Evolutionary conservation across 37 sponge, comb jelly and placozoan species (phyloP).

Genomic region (Eunapius fragilis): DNA sequence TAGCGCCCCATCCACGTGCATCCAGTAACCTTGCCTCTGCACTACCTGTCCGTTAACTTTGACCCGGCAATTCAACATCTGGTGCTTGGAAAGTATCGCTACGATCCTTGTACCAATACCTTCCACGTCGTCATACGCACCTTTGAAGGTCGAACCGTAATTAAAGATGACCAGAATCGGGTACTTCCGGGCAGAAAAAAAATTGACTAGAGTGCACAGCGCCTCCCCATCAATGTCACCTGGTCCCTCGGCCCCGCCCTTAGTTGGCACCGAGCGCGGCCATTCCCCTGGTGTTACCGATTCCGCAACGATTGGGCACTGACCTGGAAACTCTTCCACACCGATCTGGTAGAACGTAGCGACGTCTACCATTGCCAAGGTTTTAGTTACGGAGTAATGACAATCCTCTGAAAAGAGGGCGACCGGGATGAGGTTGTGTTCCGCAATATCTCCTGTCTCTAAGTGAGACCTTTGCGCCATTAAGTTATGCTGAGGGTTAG

Average conservation of each 20-base stretch:
- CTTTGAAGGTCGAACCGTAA: slow-evolving; percentile 13
- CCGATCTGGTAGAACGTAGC: slow-evolving; percentile 18
- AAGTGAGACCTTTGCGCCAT: too few species aligned
- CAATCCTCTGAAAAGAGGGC: slow-evolving; percentile 27
- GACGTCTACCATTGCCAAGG: slow-evolving; percentile 3
- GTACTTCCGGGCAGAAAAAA: slow-evolving; percentile 3
- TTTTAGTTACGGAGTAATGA: slow-evolving; percentile 28
- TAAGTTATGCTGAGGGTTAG: neutral
- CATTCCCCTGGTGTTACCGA: neutral
- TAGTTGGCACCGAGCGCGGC: slow-evolving; percentile 3
- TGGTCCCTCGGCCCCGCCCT: neutral
- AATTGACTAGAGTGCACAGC: slow-evolving; percentile 3
- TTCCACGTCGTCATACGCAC: slow-evolving; percentile 8
- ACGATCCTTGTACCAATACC: neutral
- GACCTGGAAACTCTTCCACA: slow-evolving; percentile 4
- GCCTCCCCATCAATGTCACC: slow-evolving; percentile 8
- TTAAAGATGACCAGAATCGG: neutral
- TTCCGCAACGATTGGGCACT: slow-evolving; percentile 19
- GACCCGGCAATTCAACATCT: slow-evolving; percentile 4
- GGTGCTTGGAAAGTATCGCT: neutral
- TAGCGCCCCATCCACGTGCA: slow-evolving; percentile 25
- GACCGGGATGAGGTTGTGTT: slow-evolving; percentile 1
- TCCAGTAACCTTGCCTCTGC: slow-evolving; percentile 15
- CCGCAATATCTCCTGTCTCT: neutral
- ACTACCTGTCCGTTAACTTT: neutral